Base-by-base conservation (phyloP, 2,797 vertebrate species). In the Chelmon rostratus region DNA sequence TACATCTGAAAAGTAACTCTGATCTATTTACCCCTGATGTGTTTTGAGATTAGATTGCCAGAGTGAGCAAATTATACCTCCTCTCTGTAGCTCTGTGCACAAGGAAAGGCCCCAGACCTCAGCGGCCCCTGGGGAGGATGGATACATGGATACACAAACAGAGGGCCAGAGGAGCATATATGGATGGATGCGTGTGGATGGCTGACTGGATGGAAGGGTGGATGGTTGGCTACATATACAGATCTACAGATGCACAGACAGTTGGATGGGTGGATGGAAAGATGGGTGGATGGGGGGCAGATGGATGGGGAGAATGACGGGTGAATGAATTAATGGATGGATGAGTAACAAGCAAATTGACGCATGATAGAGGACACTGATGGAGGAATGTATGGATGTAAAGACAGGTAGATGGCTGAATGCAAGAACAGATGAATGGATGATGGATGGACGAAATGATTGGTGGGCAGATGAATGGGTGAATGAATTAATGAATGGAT, bases 31-130 rank as follows among this genome's bases (percentile, higher is more conserved):
- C 47, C 46, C 28, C 28, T 68, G n/a, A 15, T 68, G 44, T 54
- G 35, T 64, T 67, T 52, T 62, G 44, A 73, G 63, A 58, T 65
- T 38, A 68, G 56, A 54, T 59, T 73, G 28, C 38, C 37, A 49
- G 35, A 69, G 37, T 69, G 23, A 76, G 31, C 31, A 71, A 54
- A n/a, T 54, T n/a, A n/a, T n/a, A n/a, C n/a, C n/a, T n/a, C n/a
- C n/a, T n/a, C n/a, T 46, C 21, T 47, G 62, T 58, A 53, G 16
- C 23, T 40, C 9, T 33, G 35, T 54, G 66, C 31, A 9, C 16
- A 40, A 19, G 38, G 23, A 37, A 3, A 33, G 28, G 16, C 25
- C 44, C 2, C 5, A 19, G 21, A 18, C 42, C 40, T 61, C 13
- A 40, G 42, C 57, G 37, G 49, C 23, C 25, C 25, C 6, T 54